Percentiles rank a stretch among this genome's conserved stretches.
These are phyloP conservation scores for Himantopus leucocephalus DNA, from an alignment of 2,113 vertebrate genomes.

Conservation along the genomic window DNA sequence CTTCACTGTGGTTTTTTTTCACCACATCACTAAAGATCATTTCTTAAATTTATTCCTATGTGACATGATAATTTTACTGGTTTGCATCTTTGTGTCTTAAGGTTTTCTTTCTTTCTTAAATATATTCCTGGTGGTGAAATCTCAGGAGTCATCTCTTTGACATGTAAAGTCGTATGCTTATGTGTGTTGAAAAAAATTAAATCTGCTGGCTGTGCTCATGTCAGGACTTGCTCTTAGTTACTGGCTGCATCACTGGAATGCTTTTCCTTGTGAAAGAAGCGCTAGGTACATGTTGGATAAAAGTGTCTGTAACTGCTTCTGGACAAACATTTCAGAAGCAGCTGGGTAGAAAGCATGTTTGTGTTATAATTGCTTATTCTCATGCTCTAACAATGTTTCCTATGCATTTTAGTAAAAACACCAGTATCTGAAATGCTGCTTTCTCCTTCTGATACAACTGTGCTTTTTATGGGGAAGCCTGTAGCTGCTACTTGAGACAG, in stretches of 20 bases:
- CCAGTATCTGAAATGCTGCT: not conserved
- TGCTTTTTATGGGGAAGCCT: not conserved
- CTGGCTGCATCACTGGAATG: not conserved
- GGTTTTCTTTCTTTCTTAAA: not conserved
- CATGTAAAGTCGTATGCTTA: not conserved
- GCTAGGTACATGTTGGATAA: not conserved
- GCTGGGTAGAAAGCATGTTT: not conserved
- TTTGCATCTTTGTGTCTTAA: not conserved
- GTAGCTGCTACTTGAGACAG: not conserved
- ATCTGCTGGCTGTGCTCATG: not conserved
- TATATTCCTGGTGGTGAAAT: not conserved
- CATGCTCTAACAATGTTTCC: not conserved
- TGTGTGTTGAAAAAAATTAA: not conserved
- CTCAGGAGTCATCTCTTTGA: not conserved
- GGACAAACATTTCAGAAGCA: not conserved
- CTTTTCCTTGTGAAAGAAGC: not conserved
- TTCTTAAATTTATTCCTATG: not conserved
- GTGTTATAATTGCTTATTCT: not conserved
- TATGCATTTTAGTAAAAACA: not conserved
- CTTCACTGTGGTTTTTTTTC: not conserved
- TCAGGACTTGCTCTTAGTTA: not conserved
- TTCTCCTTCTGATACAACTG: not conserved
- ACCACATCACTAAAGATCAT: not conserved
- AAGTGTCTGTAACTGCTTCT: not conserved
- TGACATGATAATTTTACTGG: not conserved